These are phyloP conservation scores for Augiades crinisus DNA, from an alignment of 2,888 invertebrate species.

Conservation along the genomic window DNA sequence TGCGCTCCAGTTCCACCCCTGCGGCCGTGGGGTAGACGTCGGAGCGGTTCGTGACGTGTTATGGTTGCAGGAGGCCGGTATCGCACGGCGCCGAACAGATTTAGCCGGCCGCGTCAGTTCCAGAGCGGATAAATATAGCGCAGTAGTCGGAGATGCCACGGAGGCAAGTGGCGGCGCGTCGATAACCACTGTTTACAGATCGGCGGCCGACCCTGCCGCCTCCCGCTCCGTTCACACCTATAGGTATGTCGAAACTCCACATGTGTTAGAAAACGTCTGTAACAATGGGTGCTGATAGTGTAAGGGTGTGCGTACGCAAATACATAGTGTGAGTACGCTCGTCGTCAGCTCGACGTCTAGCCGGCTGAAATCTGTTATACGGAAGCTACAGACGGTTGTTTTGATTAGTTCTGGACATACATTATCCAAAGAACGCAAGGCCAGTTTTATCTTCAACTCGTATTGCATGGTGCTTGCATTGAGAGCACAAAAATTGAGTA, in stretches of 20 bases:
- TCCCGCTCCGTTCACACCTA: conserved; percentile 67
- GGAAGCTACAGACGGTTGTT: conserved; percentile 42
- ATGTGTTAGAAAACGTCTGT: conserved; percentile 54
- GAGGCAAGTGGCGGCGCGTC: conserved; percentile 76
- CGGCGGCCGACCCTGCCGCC: conserved; percentile 75
- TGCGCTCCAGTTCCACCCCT: conserved; percentile 49
- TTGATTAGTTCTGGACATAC: conserved; percentile 43
- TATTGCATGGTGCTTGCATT: neutral
- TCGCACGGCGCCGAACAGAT: conserved; percentile 74
- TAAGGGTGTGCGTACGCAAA: conserved; percentile 38
- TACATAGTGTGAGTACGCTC: conserved; percentile 28
- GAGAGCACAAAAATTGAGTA: neutral
- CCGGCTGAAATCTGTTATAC: conserved; percentile 34
- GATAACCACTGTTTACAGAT: conserved; percentile 79
- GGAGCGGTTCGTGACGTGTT: conserved; percentile 70
- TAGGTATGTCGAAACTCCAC: conserved; percentile 66
- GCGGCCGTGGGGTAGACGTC: conserved; percentile 49
- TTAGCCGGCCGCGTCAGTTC: conserved; percentile 74
- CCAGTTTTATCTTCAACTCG: conserved; percentile 24
- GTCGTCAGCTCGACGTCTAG: conserved; percentile 27
- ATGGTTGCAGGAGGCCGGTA: conserved; percentile 78
- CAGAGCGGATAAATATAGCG: conserved; percentile 77
- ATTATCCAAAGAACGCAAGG: conserved; percentile 36
- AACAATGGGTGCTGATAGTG: conserved; percentile 49
- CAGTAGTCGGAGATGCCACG: conserved; percentile 70